Evolutionary conservation across 2,888 invertebrate species (phyloP).

Genomic region (Apotomis turbidana): DNA sequence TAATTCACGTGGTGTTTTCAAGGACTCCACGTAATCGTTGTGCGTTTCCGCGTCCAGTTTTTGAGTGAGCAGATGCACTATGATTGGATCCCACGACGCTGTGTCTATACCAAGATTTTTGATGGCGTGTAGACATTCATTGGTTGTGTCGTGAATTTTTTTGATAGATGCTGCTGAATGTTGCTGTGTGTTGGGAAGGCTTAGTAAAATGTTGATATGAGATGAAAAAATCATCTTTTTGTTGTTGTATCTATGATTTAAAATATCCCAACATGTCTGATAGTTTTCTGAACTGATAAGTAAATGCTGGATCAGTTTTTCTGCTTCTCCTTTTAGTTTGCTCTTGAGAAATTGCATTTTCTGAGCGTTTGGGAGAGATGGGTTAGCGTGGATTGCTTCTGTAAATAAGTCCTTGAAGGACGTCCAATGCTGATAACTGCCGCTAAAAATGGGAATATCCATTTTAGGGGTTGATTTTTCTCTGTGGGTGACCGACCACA

Average conservation of each 20-base stretch:
- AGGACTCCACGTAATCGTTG: neutral
- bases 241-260: neutral
- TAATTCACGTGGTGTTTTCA: too few relatives aligned
- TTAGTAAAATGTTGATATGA: neutral
- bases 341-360: too few relatives aligned
- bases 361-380: too few relatives aligned
- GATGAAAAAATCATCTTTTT: neutral
- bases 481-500: too few relatives aligned
- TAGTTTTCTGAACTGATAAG: neutral
- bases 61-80: constrained; percentile 24
- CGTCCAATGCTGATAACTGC: too few relatives aligned
- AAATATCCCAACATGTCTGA: neutral
- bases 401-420: too few relatives aligned
- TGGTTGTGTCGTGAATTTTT: neutral
- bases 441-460: too few relatives aligned
- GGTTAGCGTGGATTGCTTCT: too few relatives aligned
- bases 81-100: neutral
- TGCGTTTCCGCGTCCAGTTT: constrained; percentile 21
- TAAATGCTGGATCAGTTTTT: neutral
- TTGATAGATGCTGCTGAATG: neutral
- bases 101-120: neutral
- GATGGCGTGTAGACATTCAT: neutral
- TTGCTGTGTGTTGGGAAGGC: neutral
- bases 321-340: neutral
- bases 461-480: too few relatives aligned